Conservation (phyloP, 2,888 invertebrate genomes). For the Papilio elwesi region DNA sequence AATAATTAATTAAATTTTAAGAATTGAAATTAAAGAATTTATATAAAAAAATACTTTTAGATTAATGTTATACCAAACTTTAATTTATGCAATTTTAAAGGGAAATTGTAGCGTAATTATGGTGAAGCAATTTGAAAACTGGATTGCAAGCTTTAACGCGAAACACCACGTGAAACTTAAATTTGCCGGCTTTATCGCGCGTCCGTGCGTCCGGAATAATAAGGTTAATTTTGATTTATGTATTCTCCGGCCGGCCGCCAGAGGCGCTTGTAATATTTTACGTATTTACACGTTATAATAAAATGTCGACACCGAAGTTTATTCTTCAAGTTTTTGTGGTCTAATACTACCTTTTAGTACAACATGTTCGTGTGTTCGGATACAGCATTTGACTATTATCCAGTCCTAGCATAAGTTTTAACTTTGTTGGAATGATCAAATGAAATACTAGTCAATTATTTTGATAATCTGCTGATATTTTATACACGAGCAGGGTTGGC, state of each 20-base stretch:
- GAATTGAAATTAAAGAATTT: too few species aligned
- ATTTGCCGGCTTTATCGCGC: constrained; percentile 26
- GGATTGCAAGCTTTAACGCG: constrained; percentile 18
- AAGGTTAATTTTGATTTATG: constrained; percentile 37
- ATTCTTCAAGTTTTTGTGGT: neutral
- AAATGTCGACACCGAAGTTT: neutral
- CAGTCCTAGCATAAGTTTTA: too few species aligned
- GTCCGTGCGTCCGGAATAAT: constrained; percentile 21
- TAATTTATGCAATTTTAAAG: neutral
- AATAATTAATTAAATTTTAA: too few species aligned
- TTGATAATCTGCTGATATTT: too few species aligned
- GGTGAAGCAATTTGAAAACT: constrained; percentile 25
- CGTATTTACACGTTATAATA: neutral
- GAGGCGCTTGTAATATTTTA: neutral
- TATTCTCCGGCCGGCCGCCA: neutral
- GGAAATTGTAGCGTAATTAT: constrained; percentile 4
- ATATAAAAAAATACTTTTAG: neutral
- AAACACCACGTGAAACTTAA: constrained; percentile 31
- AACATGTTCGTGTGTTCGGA: too few species aligned
- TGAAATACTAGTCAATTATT: too few species aligned
- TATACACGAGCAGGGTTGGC: too few species aligned
- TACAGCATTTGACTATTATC: too few species aligned
- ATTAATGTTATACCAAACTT: too few species aligned
- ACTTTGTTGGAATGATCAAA: too few species aligned
- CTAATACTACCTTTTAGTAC: too few species aligned